Percentiles rank a stretch among this genome's conserved stretches.
phyloP scores from a whole-genome alignment of 2,797 vertebrate genomes.

The Pangasius larnaudii region DNA sequence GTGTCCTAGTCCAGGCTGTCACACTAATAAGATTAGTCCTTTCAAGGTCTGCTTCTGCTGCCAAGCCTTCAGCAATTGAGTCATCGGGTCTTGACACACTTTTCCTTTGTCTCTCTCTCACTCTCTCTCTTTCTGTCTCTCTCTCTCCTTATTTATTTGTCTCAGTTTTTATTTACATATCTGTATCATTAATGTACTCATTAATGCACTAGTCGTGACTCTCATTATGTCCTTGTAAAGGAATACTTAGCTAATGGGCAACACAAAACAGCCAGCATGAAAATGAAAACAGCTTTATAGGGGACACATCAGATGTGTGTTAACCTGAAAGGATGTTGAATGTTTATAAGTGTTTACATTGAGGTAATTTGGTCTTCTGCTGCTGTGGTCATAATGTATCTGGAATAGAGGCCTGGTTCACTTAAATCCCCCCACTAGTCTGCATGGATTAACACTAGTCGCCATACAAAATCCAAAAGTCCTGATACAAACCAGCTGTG shows the following conservation, averaged over 20 bases:
- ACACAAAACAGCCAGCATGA: background rate
- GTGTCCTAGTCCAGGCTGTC: conserved; percentile 69
- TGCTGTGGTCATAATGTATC: conserved; percentile 13
- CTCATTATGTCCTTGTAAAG: background rate
- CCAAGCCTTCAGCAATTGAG: conserved; percentile 61
- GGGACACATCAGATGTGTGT: conserved; percentile 29
- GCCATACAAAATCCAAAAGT: background rate
- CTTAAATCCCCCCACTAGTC: conserved; percentile 8
- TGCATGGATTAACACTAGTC: conserved; percentile 19
- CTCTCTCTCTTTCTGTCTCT: conserved; percentile 8
- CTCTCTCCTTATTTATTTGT: conserved; percentile 1
- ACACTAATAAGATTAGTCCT: conserved; percentile 72
- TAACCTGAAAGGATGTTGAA: conserved; percentile 23
- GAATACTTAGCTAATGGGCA: background rate
- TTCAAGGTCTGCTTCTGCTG: conserved; percentile 55
- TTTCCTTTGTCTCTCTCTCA: conserved; percentile 37
- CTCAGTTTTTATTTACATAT: conserved; percentile 23
- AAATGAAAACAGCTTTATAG: conserved; percentile 12
- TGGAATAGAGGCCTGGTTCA: background rate
- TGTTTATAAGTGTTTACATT: conserved; percentile 21
- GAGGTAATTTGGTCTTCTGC: conserved; percentile 23
- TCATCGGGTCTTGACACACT: conserved; percentile 31
- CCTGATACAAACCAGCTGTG: conserved; percentile 33
- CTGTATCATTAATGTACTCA: conserved; percentile 35
- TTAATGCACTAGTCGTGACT: background rate